Base-by-base conservation (phyloP, 2,113 vertebrate species). In the Pterophyllum scalare region DNA sequence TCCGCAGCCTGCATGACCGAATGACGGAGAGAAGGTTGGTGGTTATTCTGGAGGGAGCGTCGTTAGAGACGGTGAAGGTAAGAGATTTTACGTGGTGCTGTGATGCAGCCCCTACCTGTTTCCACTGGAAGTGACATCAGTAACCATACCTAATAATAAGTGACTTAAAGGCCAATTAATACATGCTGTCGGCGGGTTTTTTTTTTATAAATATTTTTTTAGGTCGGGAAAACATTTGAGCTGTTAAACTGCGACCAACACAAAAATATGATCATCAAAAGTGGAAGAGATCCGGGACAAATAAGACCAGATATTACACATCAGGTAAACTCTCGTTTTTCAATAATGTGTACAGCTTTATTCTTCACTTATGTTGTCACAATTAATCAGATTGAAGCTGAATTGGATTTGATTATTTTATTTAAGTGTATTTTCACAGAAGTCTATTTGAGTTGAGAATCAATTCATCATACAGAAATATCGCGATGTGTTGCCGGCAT, bases 31-130 rank as follows among this genome's bases (percentile, higher is more conserved):
- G 94, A 33, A 94, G 98, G 17, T 95, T 99, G 10, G 87, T 99
- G 46, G 97, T 99, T 62, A 94, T 99, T 83, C 91, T 99, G 90
- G 98, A 99, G 88, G 97, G 98, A 17, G 98, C 98, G 0, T 97
- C 97, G 5, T 91, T 99, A 87, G 98, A 99, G 93, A 99, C 97
- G 0, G 98, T 99, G 28, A 98, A 99, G 97, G 98, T 99, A 93
- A 88, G 15, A 6, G 3, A 1, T 13, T 54, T 22, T 11, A 28
- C 26, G 19, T 75, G 24, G 26, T 52, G 46, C 75, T 78, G 19
- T 84, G 40, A 65, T 74, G n/a, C 24, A 57, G 15, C 11, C 17
- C 8, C 17, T 46, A 6, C 7, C 60, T 81, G 20, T 35, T 59
- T 24, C 26, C 2, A 33, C n/a, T 75, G 17, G 31, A 81, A 81